These are phyloP conservation scores for Cryptus armator DNA, from an alignment of 2,888 invertebrate species.

Conservation along the genomic window DNA sequence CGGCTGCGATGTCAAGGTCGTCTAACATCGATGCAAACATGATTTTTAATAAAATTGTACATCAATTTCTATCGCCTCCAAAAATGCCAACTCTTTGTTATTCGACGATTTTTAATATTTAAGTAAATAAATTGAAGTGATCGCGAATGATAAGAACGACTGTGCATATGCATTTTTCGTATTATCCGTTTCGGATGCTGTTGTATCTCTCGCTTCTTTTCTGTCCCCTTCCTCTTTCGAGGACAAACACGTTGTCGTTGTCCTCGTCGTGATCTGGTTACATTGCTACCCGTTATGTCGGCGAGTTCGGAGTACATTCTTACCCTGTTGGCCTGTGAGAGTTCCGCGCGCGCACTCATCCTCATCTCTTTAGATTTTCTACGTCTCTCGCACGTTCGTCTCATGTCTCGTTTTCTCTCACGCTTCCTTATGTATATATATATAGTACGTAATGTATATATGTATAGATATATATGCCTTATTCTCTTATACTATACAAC, in stretches of 20 bases:
- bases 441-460: neutral
- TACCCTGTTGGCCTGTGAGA: conserved; percentile 69
- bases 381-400: conserved; percentile 59
- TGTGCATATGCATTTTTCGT: neutral
- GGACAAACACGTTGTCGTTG: conserved; percentile 48
- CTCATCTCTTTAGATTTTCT: conserved; percentile 53
- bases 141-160: neutral
- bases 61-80: no score
- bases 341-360: conserved; percentile 33
- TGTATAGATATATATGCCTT: neutral
- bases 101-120: no score
- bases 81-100: no score
- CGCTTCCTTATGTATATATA: conserved; percentile 15
- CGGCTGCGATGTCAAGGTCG: no score
- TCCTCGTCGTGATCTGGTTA: conserved; percentile 79
- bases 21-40: no score
- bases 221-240: conserved; percentile 41
- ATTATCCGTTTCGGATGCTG: neutral
- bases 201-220: conserved; percentile 28
- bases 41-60: no score
- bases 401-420: conserved; percentile 57
- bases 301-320: conserved; percentile 77
- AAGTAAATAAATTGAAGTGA: neutral
- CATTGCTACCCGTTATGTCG: conserved; percentile 81
- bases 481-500: conserved; percentile 21